phyloP scores from a whole-genome alignment of 2,888 invertebrate genomes.

The Tetramorium bicarinatum region DNA sequence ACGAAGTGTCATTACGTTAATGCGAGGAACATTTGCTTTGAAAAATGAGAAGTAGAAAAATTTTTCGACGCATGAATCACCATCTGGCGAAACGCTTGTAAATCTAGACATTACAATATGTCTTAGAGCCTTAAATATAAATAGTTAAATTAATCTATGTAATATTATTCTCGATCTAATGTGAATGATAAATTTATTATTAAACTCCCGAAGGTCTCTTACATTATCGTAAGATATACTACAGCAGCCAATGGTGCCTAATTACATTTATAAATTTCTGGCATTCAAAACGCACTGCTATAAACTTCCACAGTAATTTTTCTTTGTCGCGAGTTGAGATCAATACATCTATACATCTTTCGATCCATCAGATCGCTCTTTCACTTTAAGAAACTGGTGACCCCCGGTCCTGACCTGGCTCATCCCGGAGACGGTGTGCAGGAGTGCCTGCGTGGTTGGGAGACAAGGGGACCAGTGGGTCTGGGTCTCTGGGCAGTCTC shows the following conservation, averaged over 20 bases:
- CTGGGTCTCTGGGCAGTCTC: slow-evolving; percentile 70
- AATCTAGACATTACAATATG: slow-evolving; percentile 7
- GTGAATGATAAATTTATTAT: neutral
- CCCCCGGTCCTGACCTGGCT: slow-evolving; percentile 78
- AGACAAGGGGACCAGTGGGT: slow-evolving; percentile 75
- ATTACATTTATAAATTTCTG: neutral
- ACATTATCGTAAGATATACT: neutral
- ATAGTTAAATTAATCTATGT: neutral
- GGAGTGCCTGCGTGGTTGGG: slow-evolving; percentile 68
- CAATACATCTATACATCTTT: slow-evolving; percentile 3
- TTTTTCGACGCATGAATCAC: slow-evolving; percentile 6
- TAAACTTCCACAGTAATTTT: slow-evolving; percentile 1
- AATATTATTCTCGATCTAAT: neutral
- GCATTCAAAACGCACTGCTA: neutral
- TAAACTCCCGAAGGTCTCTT: neutral
- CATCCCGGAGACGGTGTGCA: slow-evolving; percentile 68
- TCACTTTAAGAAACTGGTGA: slow-evolving; percentile 62
- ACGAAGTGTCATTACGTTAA: slow-evolving; percentile 64
- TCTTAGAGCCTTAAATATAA: neutral
- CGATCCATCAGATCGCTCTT: slow-evolving; percentile 21
- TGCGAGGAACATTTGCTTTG: slow-evolving; percentile 64
- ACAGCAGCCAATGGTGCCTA: neutral
- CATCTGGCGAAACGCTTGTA: slow-evolving; percentile 13
- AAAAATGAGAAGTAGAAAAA: slow-evolving; percentile 40
- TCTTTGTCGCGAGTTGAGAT: slow-evolving; percentile 4